phyloP scores from a whole-genome alignment of 2,113 vertebrate species.

The Lophius piscatorius region DNA sequence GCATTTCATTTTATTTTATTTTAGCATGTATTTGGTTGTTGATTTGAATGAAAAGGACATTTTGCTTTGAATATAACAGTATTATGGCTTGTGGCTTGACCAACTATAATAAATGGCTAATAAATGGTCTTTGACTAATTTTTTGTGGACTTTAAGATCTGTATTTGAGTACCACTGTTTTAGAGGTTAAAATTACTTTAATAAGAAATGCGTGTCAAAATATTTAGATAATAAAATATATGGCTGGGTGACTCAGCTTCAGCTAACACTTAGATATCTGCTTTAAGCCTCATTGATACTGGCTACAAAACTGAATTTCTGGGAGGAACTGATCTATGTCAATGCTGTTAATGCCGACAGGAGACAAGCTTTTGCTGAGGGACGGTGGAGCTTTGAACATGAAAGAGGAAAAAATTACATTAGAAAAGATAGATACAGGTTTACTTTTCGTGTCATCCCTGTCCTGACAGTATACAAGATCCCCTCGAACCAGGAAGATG shows the following conservation, averaged over 20 bases:
- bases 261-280: constrained; percentile 13
- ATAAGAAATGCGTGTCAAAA: constrained; percentile 6
- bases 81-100: too few relatives aligned
- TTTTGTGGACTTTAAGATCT: too few relatives aligned
- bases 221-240: constrained; percentile 28
- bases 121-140: too few relatives aligned
- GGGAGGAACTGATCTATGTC: background rate
- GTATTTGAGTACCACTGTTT: too few relatives aligned
- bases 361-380: constrained; percentile 3
- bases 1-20: too few relatives aligned
- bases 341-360: background rate
- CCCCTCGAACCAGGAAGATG: constrained; percentile 32
- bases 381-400: background rate
- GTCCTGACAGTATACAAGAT: constrained; percentile 44
- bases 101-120: too few relatives aligned
- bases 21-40: too few relatives aligned
- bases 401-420: background rate
- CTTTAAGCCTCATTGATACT: constrained; percentile 10
- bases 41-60: too few relatives aligned
- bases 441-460: background rate
- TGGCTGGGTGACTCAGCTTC: constrained; percentile 4
- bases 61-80: too few relatives aligned
- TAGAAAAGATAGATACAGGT: constrained; percentile 5
- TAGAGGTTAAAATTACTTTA: constrained; percentile 18
- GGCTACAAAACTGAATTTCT: constrained; percentile 16